phyloP scores from a whole-genome alignment of 2,888 invertebrate species.

The Chrysina gloriosa region DNA sequence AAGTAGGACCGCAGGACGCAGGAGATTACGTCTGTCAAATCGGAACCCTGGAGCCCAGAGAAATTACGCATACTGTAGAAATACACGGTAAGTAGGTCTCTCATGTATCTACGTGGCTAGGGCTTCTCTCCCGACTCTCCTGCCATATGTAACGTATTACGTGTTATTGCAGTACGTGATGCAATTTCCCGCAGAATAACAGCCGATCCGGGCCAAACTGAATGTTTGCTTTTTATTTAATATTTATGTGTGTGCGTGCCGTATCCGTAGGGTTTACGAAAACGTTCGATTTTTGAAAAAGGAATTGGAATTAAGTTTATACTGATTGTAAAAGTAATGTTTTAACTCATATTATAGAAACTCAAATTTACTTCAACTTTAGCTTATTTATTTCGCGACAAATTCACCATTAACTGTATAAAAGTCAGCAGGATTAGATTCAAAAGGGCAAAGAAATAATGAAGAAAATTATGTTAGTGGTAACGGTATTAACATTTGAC shows the following conservation, averaged over 20 bases:
- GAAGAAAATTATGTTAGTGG: no score
- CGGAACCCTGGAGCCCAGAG: slow-evolving; percentile 73
- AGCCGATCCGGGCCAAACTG: neutral
- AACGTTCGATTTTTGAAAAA: no score
- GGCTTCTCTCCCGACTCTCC: no score
- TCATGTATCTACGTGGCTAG: neutral
- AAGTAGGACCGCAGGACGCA: slow-evolving; percentile 73
- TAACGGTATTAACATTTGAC: no score
- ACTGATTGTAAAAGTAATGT: no score
- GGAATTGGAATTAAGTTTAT: no score
- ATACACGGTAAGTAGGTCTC: slow-evolving; percentile 70
- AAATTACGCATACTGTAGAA: slow-evolving; percentile 75
- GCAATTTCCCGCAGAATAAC: neutral
- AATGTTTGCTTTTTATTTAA: neutral
- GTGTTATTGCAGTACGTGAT: slow-evolving; percentile 5
- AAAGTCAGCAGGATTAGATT: no score
- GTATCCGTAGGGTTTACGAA: neutral
- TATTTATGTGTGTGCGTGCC: neutral
- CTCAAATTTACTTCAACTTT: no score
- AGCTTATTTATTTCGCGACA: no score
- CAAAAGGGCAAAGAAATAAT: no score
- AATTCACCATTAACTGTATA: no score
- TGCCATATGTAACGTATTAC: neutral
- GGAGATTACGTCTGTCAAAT: slow-evolving; percentile 78
- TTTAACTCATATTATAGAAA: no score